A percentile compares a stretch with the other conserved stretches of the same genome.
Conservation (phyloP, 92 coral and sea anemone genomes). For the Metridium senile region DNA sequence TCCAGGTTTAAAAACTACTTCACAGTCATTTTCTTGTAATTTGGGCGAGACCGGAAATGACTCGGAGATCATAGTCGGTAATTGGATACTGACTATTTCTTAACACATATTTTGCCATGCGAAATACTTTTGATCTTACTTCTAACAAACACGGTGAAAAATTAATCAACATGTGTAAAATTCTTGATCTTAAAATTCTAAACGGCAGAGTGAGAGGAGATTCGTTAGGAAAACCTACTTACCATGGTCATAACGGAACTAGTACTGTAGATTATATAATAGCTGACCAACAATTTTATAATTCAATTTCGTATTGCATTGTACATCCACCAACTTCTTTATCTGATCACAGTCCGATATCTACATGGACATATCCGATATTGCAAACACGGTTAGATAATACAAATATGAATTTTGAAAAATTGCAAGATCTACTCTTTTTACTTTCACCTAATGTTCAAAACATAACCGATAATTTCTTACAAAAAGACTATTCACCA, state of each 20-base stretch:
- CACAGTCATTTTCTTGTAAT: too few species aligned
- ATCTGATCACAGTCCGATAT: too few species aligned
- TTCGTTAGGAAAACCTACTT: conserved; percentile 39
- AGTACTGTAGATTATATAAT: conserved; percentile 39
- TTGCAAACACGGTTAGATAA: too few species aligned
- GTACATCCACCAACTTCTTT: too few species aligned
- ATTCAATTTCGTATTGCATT: conserved; percentile 22
- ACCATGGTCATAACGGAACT: conserved; percentile 28
- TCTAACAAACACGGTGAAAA: conserved; percentile 32
- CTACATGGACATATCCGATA: too few species aligned
- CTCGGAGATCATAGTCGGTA: too few species aligned
- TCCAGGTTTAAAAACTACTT: too few species aligned
- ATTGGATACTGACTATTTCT: too few species aligned
- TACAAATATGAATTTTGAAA: conserved; percentile 3
- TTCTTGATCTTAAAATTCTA: conserved; percentile 29
- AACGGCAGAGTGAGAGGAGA: conserved; percentile 57
- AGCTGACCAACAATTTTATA: conserved; percentile 31
- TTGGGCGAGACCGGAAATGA: too few species aligned
- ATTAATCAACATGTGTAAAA: conserved; percentile 39
- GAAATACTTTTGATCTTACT: conserved; percentile 32
- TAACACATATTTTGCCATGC: too few species aligned
- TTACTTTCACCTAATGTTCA: background rate
- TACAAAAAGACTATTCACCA: background rate
- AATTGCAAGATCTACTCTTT: background rate
- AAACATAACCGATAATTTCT: too few species aligned